Base-by-base conservation (phyloP, 2,888 invertebrate genomes). In the Idaea aversata region DNA sequence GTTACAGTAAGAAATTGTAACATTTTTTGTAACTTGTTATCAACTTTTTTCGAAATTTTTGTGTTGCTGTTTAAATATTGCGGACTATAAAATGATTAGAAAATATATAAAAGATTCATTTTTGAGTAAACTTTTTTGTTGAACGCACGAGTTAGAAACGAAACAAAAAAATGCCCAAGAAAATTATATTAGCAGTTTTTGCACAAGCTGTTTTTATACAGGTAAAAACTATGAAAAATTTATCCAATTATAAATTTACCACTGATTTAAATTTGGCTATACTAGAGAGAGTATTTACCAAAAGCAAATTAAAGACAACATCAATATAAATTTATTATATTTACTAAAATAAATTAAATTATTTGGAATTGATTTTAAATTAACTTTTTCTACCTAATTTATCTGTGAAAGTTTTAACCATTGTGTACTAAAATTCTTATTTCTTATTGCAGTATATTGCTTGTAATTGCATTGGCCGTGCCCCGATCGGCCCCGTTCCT, bases 1-100 rank as follows among this genome's bases (percentile, higher is more conserved):
- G 47, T 47, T 47, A 38, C 47, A 10, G 7, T 13, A 47, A 47
- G n/a, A 47, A 13, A 13, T 47, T 47, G 47, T 7, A 13, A 47
- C 4, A 13, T 47, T 47, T 47, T 47, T 47, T 47, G 47, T 47
- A 47, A 47, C 10, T 47, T 7, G 4, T 47, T 47, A 47, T 47
- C 47, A 47, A 47, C 13, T 47, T 47, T 63, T 61, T 16, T 62
- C 38, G 67, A 10, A 47, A 47, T 47, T 47, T 13, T 47, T 47
- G 47, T 47, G 10, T 47, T 47, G 10, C 47, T 47, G 7, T 47
- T 13, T 13, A 47, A 47, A 7, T 7, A 47, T 47, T 47, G 25
- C 25, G 25, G 25, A 47, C 13, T 47, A 47, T 47, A 47, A 47
- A 47, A 47, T 47, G 10, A 47, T 47, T 47, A 13, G 10, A 47